Base-by-base conservation (phyloP, 1,140 invertebrate genomes). In the Aphis gossypii region DNA sequence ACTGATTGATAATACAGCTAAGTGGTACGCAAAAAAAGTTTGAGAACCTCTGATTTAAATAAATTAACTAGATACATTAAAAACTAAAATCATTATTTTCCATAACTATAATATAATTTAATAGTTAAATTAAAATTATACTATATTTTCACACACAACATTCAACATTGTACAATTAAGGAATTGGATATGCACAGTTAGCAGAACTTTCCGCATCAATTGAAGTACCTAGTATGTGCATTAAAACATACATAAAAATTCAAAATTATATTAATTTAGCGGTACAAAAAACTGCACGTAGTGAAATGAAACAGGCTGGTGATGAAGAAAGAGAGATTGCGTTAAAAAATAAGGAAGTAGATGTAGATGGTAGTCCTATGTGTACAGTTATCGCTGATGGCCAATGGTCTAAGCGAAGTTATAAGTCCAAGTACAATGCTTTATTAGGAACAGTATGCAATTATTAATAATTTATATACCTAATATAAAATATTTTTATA, bases 101-200 rank as follows among this genome's bases (percentile, higher is more conserved):
- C n/a, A n/a, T n/a, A n/a, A n/a, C n/a, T n/a, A n/a, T n/a, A n/a
- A n/a, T n/a, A n/a, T n/a, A n/a, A n/a, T n/a, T n/a, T 35, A 35
- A 35, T 35, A 35, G 35, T 35, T 35, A 35, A 35, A 35, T 35
- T 35, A 35, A 35, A 35, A 35, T 35, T 35, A 35, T 35, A n/a
- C n/a, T n/a, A 35, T 35, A 35, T 35, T 35, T 35, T 35, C 35
- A 35, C 35, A 35, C 35, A 35, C 35, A 35, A 35, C 35, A 35
- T 35, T 35, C 35, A 35, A 35, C 35, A 35, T 35, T 35, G 35
- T 35, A 35, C 35, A 35, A 35, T 35, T 35, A 44, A 44, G 41
- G 83, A 86, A 86, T 86, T 11, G 83, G 83, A 86, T 86, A 86
- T 30, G 7, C 41, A 86, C 83, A 86, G 9, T 46, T 86, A 44